These are phyloP conservation scores for Hybos culiciformis DNA, from an alignment of 2,888 invertebrate genomes.

Conservation along the genomic window DNA sequence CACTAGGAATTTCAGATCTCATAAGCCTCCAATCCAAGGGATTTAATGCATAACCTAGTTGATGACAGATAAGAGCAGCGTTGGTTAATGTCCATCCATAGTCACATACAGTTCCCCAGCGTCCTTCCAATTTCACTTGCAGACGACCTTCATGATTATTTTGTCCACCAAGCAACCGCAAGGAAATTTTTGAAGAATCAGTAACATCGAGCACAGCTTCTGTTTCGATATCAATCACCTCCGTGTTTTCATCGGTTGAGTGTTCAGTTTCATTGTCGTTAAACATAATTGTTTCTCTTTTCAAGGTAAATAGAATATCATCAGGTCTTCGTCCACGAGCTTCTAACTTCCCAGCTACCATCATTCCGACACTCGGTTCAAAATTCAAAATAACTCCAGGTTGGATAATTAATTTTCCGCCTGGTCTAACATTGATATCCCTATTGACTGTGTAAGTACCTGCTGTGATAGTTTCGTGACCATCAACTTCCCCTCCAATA, in stretches of 20 bases:
- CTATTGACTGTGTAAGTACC: constrained; percentile 84
- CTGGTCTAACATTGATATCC: constrained; percentile 88
- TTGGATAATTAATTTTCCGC: constrained; percentile 77
- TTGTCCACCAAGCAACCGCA: constrained; percentile 69
- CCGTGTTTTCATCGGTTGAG: constrained; percentile 35
- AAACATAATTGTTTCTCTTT: constrained; percentile 55
- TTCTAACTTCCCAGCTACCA: constrained; percentile 85
- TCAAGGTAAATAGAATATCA: constrained; percentile 65
- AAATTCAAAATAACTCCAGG: constrained; percentile 83
- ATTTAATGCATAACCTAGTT: constrained; percentile 82
- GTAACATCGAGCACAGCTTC: constrained; percentile 44
- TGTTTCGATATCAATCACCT: constrained; percentile 38
- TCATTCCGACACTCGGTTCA: constrained; percentile 86
- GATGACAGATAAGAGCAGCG: constrained; percentile 89
- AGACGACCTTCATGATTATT: constrained; percentile 74
- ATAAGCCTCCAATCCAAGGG: constrained; percentile 83
- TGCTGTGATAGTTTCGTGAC: constrained; percentile 63
- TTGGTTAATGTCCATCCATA: constrained; percentile 88
- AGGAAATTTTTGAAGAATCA: constrained; percentile 47
- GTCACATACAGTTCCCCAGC: constrained; percentile 96
- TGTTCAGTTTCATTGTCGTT: constrained; percentile 50
- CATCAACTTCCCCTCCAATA: constrained; percentile 88
- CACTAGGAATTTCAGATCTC: constrained; percentile 64
- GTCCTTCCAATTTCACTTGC: constrained; percentile 67
- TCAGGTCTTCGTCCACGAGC: constrained; percentile 67